Base-by-base conservation (phyloP, 2,113 vertebrate species). In the Pterocles orientalis region DNA sequence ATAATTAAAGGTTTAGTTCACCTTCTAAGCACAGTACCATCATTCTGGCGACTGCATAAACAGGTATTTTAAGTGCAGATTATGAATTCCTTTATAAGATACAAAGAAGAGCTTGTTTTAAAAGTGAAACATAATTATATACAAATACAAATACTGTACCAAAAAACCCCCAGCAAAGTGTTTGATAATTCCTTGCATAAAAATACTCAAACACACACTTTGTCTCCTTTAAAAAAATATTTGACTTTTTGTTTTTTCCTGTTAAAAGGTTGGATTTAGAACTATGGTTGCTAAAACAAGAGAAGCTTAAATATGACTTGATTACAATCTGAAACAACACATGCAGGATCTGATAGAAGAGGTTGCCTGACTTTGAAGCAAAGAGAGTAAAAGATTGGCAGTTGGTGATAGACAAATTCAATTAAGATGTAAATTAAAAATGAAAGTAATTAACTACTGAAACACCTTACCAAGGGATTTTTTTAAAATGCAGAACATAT, bases 1-100 rank as follows among this genome's bases (percentile, higher is more conserved):
- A 93, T 73, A 86, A 95, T 85, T 34, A 94, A 90, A 97, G 45
- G 21, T 64, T 84, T 51, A 33, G 18, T 80, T 84, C 25, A 47
- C 60, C 69, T 90, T 88, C 66, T 77, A 82, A 90, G 84, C 3
- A 19, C 28, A 50, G 34, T 11, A 7, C 80, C 9, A 0, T 73
- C 75, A 78, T 68, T 91, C 33, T 36, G 81, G 19, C 1, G 2
- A 85, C 71, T 56, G 28, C 2, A 4, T 47, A 91, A 95, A 86
- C 33, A 94, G 60, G 28, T 43, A 82, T 71, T 93, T 89, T 92
- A 72, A 57, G 57, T 72, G 68, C 20, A 82, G 66, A 85, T 56
- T 90, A 83, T 73, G 21, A 96, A 87, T 50, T 76, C n/a, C 51
- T 50, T 71, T 94, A 86, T 86, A 96, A 71, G 3, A 15, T 28